Conservation (phyloP, 2,888 invertebrate genomes). For the Uloborus plumipes region DNA sequence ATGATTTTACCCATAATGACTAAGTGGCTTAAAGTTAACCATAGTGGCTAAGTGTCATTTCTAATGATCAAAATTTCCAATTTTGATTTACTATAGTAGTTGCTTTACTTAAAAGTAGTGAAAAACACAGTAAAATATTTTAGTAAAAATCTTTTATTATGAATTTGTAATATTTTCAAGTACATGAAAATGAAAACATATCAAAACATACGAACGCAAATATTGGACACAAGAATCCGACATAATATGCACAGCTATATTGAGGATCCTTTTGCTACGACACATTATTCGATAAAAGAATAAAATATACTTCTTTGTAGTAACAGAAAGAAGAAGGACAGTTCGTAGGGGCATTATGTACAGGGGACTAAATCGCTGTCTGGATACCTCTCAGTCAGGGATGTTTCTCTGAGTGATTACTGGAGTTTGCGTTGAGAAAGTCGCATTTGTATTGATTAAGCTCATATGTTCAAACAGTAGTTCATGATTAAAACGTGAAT, state of each 20-base stretch:
- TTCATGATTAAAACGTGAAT: no score
- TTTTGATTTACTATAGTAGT: no score
- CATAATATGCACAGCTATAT: constrained; percentile 58
- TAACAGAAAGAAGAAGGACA: constrained; percentile 33
- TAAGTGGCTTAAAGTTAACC: no score
- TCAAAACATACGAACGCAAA: constrained; percentile 15
- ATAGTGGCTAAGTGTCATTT: no score
- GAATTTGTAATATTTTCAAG: constrained; percentile 29
- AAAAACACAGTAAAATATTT: no score
- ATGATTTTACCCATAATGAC: no score
- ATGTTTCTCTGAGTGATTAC: constrained; percentile 9
- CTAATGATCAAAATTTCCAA: no score
- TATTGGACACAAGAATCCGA: not conserved
- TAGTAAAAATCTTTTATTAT: constrained; percentile 30
- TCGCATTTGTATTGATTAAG: no score
- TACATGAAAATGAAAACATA: constrained; percentile 47
- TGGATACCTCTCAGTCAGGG: not conserved
- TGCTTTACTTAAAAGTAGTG: no score
- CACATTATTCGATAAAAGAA: constrained; percentile 22
- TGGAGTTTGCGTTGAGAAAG: not conserved
- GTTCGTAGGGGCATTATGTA: constrained; percentile 53
- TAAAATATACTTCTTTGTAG: constrained; percentile 16
- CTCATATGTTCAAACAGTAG: no score
- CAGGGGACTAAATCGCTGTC: constrained; percentile 36
- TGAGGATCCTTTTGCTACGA: not conserved